A percentile compares a stretch with the other conserved stretches of the same genome.
phyloP scores from a whole-genome alignment of 64 coral and sea anemone genomes.

The Anthopleura sola region DNA sequence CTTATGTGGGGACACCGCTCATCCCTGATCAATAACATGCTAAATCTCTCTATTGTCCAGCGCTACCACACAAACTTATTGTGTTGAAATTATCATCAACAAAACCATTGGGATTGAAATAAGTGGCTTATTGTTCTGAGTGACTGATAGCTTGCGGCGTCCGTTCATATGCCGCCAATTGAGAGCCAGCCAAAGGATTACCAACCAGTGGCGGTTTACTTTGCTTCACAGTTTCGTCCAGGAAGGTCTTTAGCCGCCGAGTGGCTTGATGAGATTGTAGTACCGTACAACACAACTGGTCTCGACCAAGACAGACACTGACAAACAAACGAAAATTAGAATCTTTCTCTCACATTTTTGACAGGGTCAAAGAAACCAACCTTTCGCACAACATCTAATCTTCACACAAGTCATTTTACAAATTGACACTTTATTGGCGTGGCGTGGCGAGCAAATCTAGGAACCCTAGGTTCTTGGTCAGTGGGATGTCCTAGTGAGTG shows the following conservation, averaged over 20 bases:
- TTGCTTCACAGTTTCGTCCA: slow-evolving; percentile 85
- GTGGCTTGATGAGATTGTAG: too few species aligned
- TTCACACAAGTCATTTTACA: slow-evolving; percentile 67
- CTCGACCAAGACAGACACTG: slow-evolving; percentile 22
- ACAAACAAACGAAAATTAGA: slow-evolving; percentile 68
- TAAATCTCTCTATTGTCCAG: slow-evolving; percentile 66
- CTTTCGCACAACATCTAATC: slow-evolving; percentile 39
- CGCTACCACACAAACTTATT: slow-evolving; percentile 63
- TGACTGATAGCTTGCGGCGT: slow-evolving; percentile 70
- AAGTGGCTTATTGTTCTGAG: slow-evolving; percentile 76
- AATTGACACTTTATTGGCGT: slow-evolving; percentile 51
- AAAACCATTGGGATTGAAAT: slow-evolving; percentile 78
- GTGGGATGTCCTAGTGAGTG: slow-evolving; percentile 30
- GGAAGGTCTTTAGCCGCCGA: slow-evolving; percentile 15
- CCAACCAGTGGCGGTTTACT: slow-evolving; percentile 67
- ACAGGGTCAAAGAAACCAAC: slow-evolving; percentile 57
- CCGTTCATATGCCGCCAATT: slow-evolving; percentile 60
- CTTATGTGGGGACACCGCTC: slow-evolving; percentile 16
- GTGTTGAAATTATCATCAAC: slow-evolving; percentile 95
- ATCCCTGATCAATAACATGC: slow-evolving; percentile 38
- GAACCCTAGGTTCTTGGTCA: neutral
- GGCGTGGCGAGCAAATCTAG: neutral
- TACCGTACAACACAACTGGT: neutral
- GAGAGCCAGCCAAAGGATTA: slow-evolving; percentile 47
- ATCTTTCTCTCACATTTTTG: slow-evolving; percentile 17